These are phyloP conservation scores for Adrianichthys oophorus DNA, from an alignment of 2,797 vertebrate species.

Conservation along the genomic window DNA sequence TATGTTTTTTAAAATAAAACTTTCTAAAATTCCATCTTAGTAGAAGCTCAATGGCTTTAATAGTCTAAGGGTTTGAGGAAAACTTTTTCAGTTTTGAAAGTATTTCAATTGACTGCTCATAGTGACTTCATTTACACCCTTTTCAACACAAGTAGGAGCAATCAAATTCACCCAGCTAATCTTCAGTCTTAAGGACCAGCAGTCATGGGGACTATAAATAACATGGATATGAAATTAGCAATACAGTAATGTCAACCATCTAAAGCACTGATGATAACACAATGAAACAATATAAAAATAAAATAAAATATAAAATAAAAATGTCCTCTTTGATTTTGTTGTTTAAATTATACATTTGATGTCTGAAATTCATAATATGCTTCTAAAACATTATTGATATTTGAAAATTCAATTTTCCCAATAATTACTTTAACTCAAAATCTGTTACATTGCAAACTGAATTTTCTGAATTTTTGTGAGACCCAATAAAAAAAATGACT, in stretches of 20 bases:
- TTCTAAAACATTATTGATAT: no score
- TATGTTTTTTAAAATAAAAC: background rate
- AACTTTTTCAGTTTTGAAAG: constrained; percentile 2
- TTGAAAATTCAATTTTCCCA: no score
- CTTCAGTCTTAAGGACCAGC: constrained; percentile 15
- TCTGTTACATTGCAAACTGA: no score
- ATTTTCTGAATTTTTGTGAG: no score
- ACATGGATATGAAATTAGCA: constrained; percentile 38
- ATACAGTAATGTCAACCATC: constrained; percentile 3
- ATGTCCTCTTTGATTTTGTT: no score
- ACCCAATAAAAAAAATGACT: no score
- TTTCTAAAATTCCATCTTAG: background rate
- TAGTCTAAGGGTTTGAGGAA: background rate
- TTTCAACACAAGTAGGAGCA: constrained; percentile 6
- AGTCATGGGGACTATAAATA: constrained; percentile 51
- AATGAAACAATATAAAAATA: no score
- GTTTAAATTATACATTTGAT: no score
- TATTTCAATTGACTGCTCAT: background rate
- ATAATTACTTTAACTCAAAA: no score
- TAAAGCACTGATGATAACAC: background rate
- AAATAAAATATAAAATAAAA: background rate
- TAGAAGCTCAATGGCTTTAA: background rate
- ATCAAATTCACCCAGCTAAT: constrained; percentile 14
- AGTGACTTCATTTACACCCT: constrained; percentile 3
- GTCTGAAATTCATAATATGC: no score